Evolutionary conservation across 1,140 invertebrate genomes (phyloP).

Genomic region (Ptiloglossa arizonensis): DNA sequence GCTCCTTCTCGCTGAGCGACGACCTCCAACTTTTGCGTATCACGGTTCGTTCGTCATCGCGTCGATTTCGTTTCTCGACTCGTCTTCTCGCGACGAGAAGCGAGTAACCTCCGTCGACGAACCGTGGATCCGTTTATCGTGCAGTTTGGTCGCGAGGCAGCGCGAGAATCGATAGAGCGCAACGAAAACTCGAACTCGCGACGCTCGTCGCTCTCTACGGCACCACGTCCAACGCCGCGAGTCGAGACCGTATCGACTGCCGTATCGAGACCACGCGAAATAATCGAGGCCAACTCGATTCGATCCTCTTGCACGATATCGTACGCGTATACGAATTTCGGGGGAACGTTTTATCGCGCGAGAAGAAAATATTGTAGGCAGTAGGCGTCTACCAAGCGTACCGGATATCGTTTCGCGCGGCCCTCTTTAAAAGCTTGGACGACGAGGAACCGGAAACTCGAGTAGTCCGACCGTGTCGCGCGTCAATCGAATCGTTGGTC

Average conservation of each 20-base stretch:
- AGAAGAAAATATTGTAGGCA: too few relatives aligned
- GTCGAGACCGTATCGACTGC: neutral
- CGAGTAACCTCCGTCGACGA: constrained; percentile 17
- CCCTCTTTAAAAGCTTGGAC: constrained; percentile 71
- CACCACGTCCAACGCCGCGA: neutral
- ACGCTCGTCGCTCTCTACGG: neutral
- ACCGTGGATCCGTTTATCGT: constrained; percentile 1
- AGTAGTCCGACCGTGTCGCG: constrained; percentile 71
- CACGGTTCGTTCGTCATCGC: neutral
- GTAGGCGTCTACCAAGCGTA: too few relatives aligned
- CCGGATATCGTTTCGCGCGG: neutral
- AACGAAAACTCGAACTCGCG: constrained; percentile 46
- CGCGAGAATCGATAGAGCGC: constrained; percentile 41
- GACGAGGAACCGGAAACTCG: constrained; percentile 72
- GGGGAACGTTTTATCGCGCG: too few relatives aligned
- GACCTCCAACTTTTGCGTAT: constrained; percentile 26
- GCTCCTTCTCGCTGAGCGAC: constrained; percentile 23
- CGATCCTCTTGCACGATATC: neutral
- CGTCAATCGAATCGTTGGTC: constrained; percentile 75
- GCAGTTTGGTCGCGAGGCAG: constrained; percentile 18
- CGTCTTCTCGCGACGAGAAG: neutral
- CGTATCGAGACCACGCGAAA: neutral
- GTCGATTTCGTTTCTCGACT: neutral
- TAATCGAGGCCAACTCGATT: constrained; percentile 8
- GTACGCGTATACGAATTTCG: neutral